Evolutionary conservation across 2,797 vertebrate species (phyloP).

Genomic region (Odontamblyopus rebecca): DNA sequence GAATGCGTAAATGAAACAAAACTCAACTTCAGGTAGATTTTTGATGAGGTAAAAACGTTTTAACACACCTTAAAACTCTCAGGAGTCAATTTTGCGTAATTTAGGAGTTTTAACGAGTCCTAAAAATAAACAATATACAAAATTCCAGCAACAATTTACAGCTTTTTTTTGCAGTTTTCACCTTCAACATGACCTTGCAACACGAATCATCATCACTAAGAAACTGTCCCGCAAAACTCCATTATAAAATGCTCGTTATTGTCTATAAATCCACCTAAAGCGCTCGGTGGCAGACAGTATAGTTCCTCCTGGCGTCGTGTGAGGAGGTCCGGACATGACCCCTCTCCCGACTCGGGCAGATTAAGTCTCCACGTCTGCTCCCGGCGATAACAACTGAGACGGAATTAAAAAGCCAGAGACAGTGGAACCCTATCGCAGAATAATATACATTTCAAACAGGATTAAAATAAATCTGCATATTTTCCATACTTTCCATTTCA

Average conservation of each 20-base stretch:
- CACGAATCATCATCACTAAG: not conserved
- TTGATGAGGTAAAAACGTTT: too few species aligned
- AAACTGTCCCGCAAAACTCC: not conserved
- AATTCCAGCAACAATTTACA: not conserved
- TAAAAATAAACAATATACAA: too few species aligned
- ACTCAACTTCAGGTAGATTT: too few species aligned
- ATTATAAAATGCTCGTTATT: conserved; percentile 18
- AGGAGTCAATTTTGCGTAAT: too few species aligned
- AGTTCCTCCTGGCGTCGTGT: conserved; percentile 66
- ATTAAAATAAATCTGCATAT: conserved; percentile 70
- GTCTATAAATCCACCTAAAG: conserved; percentile 22
- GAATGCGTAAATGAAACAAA: too few species aligned
- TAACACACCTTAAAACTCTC: too few species aligned
- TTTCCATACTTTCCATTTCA: conserved; percentile 37
- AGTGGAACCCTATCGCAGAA: conserved; percentile 58
- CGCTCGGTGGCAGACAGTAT: not conserved
- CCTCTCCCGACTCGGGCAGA: conserved; percentile 67
- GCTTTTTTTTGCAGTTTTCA: not conserved
- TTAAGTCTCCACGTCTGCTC: conserved; percentile 74
- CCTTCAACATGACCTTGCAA: not conserved
- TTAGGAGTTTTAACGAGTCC: too few species aligned
- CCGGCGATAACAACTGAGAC: conserved; percentile 66
- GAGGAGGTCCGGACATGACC: conserved; percentile 64
- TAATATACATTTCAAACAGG: conserved; percentile 67
- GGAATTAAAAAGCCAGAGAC: conserved; percentile 52